Base-by-base conservation (phyloP, 2,888 invertebrate genomes). In the Ypsolopha scabrella region DNA sequence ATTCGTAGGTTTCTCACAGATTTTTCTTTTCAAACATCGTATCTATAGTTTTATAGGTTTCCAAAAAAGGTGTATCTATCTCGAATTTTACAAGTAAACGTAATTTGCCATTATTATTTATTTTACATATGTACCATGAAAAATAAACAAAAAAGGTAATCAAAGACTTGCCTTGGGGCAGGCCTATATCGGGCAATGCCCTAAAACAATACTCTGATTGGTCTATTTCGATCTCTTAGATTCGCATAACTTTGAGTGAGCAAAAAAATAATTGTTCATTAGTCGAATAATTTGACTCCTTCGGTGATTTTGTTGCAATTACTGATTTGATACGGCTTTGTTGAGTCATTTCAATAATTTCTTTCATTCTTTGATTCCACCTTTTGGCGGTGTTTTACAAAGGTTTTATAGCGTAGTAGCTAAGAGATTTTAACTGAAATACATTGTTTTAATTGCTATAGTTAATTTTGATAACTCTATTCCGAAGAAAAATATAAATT, bases 261-360 rank as follows among this genome's bases (percentile, higher is more conserved):
- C 47, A 46, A 7, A 43, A 43, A 9, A 47, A 24, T 14, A 11
- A 43, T 43, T 13, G 43, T 43, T 39, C n/a, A 35, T 50, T 41
- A 50, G 8, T 7, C 45, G 44, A 44, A 50, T 46, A 9, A 45
- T 13, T 39, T 38, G 37, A 45, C 9, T 62, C 72, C 75, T 72
- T 66, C 68, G 60, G 67, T 75, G 66, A 62, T 80, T 82, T 58
- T 58, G 71, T 83, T 82, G 81, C 80, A 76, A 77, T 75, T 71
- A 71, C 79, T 81, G 57, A 78, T 82, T 83, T 80, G 63, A 71
- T 60, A 75, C 67, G 65, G 81, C 80, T 82, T 80, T 65, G 65
- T 80, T 61, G 58, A 66, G 70, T 67, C 67, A 65, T 68, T 72
- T 70, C 71, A 68, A 69, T 67, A 62, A 63, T 53, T 41, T 45